Conservation (phyloP, 1,140 invertebrate genomes). For the Ceratina australensis region DNA sequence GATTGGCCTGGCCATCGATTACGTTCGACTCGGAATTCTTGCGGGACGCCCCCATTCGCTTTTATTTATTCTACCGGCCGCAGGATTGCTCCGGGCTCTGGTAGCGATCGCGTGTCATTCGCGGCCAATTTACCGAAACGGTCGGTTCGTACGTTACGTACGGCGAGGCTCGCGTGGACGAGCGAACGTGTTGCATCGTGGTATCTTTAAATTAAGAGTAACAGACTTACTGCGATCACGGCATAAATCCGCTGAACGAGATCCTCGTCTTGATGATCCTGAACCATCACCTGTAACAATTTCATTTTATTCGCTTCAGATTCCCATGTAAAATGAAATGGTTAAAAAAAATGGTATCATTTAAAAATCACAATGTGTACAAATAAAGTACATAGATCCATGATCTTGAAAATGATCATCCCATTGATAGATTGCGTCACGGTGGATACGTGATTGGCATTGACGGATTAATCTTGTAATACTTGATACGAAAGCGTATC, state of each 20-base stretch:
- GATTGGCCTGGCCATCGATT: constrained; percentile 63
- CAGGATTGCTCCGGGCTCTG: not conserved
- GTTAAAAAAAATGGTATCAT: no score
- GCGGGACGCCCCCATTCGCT: constrained; percentile 26
- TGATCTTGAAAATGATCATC: no score
- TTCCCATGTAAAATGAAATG: no score
- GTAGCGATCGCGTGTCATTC: constrained; percentile 12
- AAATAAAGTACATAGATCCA: no score
- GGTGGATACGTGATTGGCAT: no score
- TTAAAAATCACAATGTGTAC: no score
- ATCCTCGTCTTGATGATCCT: no score
- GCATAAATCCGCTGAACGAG: not conserved
- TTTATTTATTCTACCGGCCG: constrained; percentile 34
- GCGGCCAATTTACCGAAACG: constrained; percentile 7
- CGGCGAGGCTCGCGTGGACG: constrained; percentile 13
- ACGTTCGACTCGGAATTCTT: constrained; percentile 56
- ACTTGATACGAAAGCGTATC: no score
- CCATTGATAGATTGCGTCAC: no score
- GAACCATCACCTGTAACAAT: no score
- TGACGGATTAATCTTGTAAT: no score
- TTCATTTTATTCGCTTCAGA: no score
- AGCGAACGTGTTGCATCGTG: not conserved
- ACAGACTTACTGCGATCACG: constrained; percentile 4
- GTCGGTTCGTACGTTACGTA: constrained; percentile 6
- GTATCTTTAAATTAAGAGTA: constrained; percentile 12